A percentile compares a stretch with the other conserved stretches of the same genome.
These are phyloP conservation scores for Melinaea marsaeus DNA, from an alignment of 2,888 invertebrate species.

Conservation along the genomic window DNA sequence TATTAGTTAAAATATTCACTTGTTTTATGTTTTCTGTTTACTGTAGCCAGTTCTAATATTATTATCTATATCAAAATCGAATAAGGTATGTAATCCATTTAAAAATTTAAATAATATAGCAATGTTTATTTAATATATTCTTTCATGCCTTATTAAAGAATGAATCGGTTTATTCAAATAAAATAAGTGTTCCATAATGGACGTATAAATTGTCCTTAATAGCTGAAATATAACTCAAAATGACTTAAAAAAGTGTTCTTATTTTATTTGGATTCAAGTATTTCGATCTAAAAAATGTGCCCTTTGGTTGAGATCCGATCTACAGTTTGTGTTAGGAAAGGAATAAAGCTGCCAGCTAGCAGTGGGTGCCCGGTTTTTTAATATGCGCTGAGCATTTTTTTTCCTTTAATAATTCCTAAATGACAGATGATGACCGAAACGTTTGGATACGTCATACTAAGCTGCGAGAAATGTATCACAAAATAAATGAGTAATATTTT, in stretches of 20 bases:
- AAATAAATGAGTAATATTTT: conserved; percentile 38
- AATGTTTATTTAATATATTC: conserved; percentile 47
- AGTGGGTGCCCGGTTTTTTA: conserved; percentile 64
- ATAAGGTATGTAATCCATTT: conserved; percentile 22
- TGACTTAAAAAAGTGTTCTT: conserved; percentile 61
- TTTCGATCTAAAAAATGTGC: conserved; percentile 55
- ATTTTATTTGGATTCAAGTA: conserved; percentile 65
- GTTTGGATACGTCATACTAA: conserved; percentile 50
- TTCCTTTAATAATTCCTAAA: conserved; percentile 61
- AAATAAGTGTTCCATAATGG: conserved; percentile 68
- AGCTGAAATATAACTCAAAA: conserved; percentile 66
- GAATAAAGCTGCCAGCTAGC: conserved; percentile 65
- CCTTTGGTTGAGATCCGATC: conserved; percentile 70
- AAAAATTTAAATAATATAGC: conserved; percentile 34
- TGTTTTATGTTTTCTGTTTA: background rate
- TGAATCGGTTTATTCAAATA: conserved; percentile 49
- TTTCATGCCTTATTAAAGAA: conserved; percentile 46
- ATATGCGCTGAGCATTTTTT: conserved; percentile 41
- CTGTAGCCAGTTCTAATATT: background rate
- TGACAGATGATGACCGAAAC: conserved; percentile 67
- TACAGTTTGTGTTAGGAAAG: conserved; percentile 68
- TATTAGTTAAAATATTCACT: background rate
- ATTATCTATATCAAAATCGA: background rate
- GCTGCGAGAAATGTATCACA: conserved; percentile 40
- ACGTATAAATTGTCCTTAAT: conserved; percentile 71